Evolutionary conservation across 2,888 invertebrate genomes (phyloP).

Genomic region (Octonoba sinensis): DNA sequence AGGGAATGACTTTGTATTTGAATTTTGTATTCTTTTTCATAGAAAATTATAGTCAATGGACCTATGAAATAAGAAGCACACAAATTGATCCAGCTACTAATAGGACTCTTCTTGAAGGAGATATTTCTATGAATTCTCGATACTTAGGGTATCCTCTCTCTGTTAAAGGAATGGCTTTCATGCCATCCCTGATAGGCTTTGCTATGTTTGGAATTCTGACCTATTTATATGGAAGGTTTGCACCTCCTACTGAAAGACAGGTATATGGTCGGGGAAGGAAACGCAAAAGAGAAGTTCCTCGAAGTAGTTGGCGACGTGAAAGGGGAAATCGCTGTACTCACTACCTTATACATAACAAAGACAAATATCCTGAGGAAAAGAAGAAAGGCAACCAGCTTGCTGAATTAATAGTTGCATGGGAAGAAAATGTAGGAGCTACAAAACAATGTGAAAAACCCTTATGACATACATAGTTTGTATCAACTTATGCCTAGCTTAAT

Average conservation of each 20-base stretch:
- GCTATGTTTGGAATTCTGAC: conserved; percentile 70
- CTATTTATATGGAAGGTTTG: conserved; percentile 71
- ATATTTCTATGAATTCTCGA: conserved; percentile 73
- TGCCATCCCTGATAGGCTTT: conserved; percentile 70
- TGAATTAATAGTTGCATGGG: conserved; percentile 60
- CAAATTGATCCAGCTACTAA: conserved; percentile 72
- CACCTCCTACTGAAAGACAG: conserved; percentile 65
- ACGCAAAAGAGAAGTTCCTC: conserved; percentile 62
- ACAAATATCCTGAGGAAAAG: conserved; percentile 52
- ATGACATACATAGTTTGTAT: conserved; percentile 59
- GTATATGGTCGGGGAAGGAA: conserved; percentile 65
- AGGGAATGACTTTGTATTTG: no score
- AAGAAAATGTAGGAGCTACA: conserved; percentile 52
- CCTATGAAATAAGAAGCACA: conserved; percentile 70
- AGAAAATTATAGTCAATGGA: conserved; percentile 70
- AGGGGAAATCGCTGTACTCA: conserved; percentile 64
- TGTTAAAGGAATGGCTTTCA: conserved; percentile 73
- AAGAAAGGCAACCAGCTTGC: conserved; percentile 43
- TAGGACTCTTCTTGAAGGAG: conserved; percentile 70
- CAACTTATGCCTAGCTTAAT: conserved; percentile 55
- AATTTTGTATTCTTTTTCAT: not conserved
- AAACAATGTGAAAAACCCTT: conserved; percentile 62
- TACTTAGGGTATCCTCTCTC: conserved; percentile 71
- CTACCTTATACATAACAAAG: conserved; percentile 59
- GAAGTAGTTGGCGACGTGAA: conserved; percentile 67